Conservation (phyloP, 2,113 vertebrate genomes). For the Cyphomyrus discorhynchus region DNA sequence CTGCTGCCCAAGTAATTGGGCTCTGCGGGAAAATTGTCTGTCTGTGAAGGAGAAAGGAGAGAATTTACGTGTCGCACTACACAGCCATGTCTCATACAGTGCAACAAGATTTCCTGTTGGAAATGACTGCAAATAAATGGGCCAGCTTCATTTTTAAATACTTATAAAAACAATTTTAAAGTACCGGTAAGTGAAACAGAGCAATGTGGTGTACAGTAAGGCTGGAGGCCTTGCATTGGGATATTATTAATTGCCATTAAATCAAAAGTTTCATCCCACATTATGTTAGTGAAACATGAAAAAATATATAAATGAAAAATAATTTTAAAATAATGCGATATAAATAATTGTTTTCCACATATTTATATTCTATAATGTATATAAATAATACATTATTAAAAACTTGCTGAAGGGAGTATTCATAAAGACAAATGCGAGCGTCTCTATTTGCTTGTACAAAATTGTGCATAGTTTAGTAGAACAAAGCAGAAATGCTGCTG, state of each 20-base stretch:
- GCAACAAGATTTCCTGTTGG: constrained; percentile 81
- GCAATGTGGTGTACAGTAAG: constrained; percentile 31
- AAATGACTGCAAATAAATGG: constrained; percentile 79
- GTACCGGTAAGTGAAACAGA: constrained; percentile 8
- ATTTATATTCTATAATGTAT: not conserved
- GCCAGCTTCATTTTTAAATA: constrained; percentile 43
- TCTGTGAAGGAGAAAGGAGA: constrained; percentile 85
- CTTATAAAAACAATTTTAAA: not conserved
- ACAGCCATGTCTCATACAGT: constrained; percentile 75
- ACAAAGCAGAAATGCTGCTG: not conserved
- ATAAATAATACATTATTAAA: not conserved
- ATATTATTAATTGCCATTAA: not conserved
- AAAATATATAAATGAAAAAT: not conserved
- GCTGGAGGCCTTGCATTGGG: constrained; percentile 21
- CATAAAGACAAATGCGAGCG: not conserved
- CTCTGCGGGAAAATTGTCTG: constrained; percentile 99
- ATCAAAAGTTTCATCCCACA: not conserved
- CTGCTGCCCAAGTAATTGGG: constrained; percentile 99
- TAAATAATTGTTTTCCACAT: not conserved
- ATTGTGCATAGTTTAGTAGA: not conserved
- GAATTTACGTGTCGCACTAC: constrained; percentile 75
- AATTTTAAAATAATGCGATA: not conserved
- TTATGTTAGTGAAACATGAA: not conserved
- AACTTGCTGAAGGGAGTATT: not conserved
- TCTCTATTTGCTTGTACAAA: not conserved